Evolutionary conservation across 1,140 invertebrate genomes (phyloP), one percentile per base, ranked within the genome.

Genomic region (Drosophila tsacasi): DNA sequence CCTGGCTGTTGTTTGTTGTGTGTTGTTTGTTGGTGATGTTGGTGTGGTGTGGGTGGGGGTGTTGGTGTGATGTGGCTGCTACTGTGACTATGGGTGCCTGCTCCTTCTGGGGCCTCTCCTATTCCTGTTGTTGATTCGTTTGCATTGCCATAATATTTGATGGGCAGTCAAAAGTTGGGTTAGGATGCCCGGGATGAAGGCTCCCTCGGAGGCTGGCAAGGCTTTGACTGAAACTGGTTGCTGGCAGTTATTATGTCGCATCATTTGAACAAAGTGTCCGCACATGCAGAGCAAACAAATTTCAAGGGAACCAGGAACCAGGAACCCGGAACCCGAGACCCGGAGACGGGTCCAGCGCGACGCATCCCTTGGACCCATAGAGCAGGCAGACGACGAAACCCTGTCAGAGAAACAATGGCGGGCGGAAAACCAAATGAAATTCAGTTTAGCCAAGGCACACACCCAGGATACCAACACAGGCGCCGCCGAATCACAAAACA

Each of bases 101-200:
- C 35, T 37, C 35, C 35, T 13, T 37, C 35, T 37, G 35, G 13
- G 35, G 10, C 15, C 49, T 15, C 30, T 52, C 12, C 13, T 15
- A 6, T 54, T 27, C 30, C 27, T 65, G 60, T 17, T 66, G 72
- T 63, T 69, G 75, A 67, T 73, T 81, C 81, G 65, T 77, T 80
- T 75, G 82, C 78, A 79, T 83, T 83, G 83, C 71, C 76, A 87
- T 83, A 87, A 86, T 80, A 86, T 80, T 80, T 81, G 85, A 84
- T 81, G 63, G 77, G 39, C 77, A 83, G 75, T 62, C 74, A 74
- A 76, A 68, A 81, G 72, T 76, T 76, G 78, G 52, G 61, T 5
- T 37, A 13, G 35, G 4, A 5, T 42, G n/a, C 17, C 17, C n/a
- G 3, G 2, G 3, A 10, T 5, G n/a, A 25, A 27, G 27, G 39